phyloP scores from a whole-genome alignment of 2,888 invertebrate genomes.

The Oligia latruncula region DNA sequence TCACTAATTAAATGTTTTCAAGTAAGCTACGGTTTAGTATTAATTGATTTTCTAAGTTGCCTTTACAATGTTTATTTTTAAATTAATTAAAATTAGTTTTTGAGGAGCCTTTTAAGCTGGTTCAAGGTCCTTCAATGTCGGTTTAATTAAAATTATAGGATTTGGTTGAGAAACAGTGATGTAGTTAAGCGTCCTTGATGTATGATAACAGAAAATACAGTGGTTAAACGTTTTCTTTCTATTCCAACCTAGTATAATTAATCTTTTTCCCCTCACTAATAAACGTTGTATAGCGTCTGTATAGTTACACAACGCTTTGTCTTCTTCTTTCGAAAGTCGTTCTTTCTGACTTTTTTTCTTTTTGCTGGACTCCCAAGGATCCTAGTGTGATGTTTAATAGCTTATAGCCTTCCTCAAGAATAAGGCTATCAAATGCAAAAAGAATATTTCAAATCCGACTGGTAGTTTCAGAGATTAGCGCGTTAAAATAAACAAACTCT shows the following conservation, averaged over 20 bases:
- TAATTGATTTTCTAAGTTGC: conserved; percentile 29
- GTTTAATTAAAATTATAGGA: conserved; percentile 45
- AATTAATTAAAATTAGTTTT: conserved; percentile 36
- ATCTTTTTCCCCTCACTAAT: background rate
- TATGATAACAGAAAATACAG: conserved; percentile 10
- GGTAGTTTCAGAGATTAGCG: background rate
- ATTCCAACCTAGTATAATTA: background rate
- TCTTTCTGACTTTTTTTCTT: too few relatives aligned
- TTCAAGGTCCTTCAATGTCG: conserved; percentile 34
- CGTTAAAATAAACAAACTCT: background rate
- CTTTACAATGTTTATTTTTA: conserved; percentile 41
- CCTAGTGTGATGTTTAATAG: background rate
- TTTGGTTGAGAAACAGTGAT: background rate
- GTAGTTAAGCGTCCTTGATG: background rate
- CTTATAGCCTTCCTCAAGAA: background rate
- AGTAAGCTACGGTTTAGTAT: conserved; percentile 5
- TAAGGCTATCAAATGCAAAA: background rate
- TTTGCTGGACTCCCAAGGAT: accelerated
- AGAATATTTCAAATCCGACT: background rate
- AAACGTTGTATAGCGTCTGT: too few relatives aligned
- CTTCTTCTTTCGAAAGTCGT: too few relatives aligned
- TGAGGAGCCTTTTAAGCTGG: conserved; percentile 30
- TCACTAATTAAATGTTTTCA: conserved; percentile 13
- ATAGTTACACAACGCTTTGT: too few relatives aligned
- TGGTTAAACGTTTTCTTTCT: conserved; percentile 3